Evolutionary conservation across 2,797 vertebrate species (phyloP), one percentile per base, ranked within the genome.

Genomic region (Phoxinus dragarum): DNA sequence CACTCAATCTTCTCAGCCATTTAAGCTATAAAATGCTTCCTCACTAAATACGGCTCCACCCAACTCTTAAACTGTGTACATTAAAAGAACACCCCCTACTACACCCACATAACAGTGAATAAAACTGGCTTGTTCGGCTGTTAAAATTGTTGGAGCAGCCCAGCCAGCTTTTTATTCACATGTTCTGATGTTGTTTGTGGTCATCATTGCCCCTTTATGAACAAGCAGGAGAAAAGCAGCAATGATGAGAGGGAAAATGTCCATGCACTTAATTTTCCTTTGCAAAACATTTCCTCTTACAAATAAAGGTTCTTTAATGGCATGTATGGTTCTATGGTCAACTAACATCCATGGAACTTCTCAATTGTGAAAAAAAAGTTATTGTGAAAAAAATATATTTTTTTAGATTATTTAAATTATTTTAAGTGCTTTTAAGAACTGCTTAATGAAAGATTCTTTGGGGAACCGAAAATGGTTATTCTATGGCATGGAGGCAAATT

Each of bases 11-110:
- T 89, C 84, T 90, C 88, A 90, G 88, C 91, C 90, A 89, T 92
- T 90, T 87, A 89, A 84, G 88, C 91, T 94, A 94, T 93, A 95
- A 95, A 95, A 95, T 92, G 90, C 92, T 93, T 93, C 93, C 93
- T 93, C 93, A 92, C 93, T 93, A 91, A 94, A 94, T 90, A 89
- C 93, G 93, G 90, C 94, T 93, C 94, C 95, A 96, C 94, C 95
- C 94, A 93, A 91, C 92, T 92, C 92, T 95, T 95, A 94, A 94
- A 94, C 79, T 81, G 75, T 87, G 84, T 85, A 94, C 93, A 95
- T 95, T 93, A 94, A 94, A 94, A 89, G 85, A 87, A 68, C 89
- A 90, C 88, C 88, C 88, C 90, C 75, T 84, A 64, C 86, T 90
- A 84, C 88, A 89, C 84, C 90, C 90, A 90, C 88, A 92, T 90